A percentile compares a stretch with the other conserved stretches of the same genome.
These are phyloP conservation scores for Drosophila littoralis DNA, from an alignment of 1,140 invertebrate species.

Conservation along the genomic window DNA sequence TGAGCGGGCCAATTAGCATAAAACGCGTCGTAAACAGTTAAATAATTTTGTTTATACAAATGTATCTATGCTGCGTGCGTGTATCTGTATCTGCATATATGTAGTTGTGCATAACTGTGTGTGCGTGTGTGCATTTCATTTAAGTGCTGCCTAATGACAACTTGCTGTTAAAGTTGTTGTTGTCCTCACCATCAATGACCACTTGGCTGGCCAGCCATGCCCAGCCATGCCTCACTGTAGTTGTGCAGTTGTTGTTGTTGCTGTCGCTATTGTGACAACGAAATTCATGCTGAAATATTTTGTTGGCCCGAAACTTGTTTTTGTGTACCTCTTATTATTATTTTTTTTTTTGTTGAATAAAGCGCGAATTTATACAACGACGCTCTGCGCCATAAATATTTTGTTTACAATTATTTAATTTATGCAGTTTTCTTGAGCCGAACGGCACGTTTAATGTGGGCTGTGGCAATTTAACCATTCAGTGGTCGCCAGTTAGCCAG, in stretches of 20 bases:
- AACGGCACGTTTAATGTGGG: conserved; percentile 68
- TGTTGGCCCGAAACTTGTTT: conserved; percentile 68
- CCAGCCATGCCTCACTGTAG: conserved; percentile 52
- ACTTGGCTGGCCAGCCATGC: conserved; percentile 30
- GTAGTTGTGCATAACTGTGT: conserved; percentile 5
- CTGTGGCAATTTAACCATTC: conserved; percentile 36
- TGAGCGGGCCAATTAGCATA: conserved; percentile 69
- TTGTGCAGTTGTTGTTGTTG: conserved; percentile 20
- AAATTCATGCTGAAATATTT: conserved; percentile 81
- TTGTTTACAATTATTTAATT: conserved; percentile 83
- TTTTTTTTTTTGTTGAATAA: conserved; percentile 50
- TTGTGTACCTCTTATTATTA: conserved; percentile 33
- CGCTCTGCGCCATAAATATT: conserved; percentile 74
- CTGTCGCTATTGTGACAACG: conserved; percentile 57
- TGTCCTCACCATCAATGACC: conserved; percentile 41
- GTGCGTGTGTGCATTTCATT: conserved; percentile 60
- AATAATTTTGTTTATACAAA: conserved; percentile 73
- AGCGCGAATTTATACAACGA: conserved; percentile 80
- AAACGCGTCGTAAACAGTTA: conserved; percentile 77
- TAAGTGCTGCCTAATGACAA: conserved; percentile 75
- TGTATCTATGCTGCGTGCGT: conserved; percentile 36
- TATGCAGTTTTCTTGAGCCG: conserved; percentile 72
- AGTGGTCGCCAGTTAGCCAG: conserved; percentile 12
- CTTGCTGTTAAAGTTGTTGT: conserved; percentile 36
- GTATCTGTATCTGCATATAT: conserved; percentile 15